Evolutionary conservation across 2,113 vertebrate species (phyloP).

Genomic region (Callionymus lyra): DNA sequence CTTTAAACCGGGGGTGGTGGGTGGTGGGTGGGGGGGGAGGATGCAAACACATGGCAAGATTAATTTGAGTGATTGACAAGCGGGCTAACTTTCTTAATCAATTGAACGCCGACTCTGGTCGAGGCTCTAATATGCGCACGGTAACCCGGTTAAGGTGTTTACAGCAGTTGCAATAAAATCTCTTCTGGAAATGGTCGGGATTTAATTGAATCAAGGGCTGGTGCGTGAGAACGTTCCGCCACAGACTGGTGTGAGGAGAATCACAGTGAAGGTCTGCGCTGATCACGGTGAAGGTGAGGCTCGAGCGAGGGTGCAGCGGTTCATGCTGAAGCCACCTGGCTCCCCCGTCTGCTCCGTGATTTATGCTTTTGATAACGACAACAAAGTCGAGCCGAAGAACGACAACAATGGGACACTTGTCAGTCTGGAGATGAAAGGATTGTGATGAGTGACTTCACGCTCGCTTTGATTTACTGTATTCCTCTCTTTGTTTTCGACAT

Average conservation of each 20-base stretch:
- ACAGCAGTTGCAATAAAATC: slow-evolving; percentile 58
- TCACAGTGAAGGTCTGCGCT: slow-evolving; percentile 38
- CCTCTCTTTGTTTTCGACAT: slow-evolving; percentile 33
- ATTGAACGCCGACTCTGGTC: slow-evolving; percentile 56
- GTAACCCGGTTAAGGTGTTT: slow-evolving; percentile 61
- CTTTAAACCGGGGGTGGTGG: slow-evolving; percentile 29
- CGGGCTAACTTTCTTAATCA: slow-evolving; percentile 47
- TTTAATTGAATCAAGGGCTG: slow-evolving; percentile 56
- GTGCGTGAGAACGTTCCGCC: slow-evolving; percentile 42
- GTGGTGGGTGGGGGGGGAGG: slow-evolving; percentile 19
- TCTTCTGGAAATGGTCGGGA: slow-evolving; percentile 54
- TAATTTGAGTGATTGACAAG: slow-evolving; percentile 56
- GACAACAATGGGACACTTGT: slow-evolving; percentile 65
- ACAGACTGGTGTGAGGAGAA: slow-evolving; percentile 30
- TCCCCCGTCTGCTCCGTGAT: slow-evolving; percentile 52
- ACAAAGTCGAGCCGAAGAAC: slow-evolving; percentile 59
- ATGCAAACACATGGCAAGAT: slow-evolving; percentile 30
- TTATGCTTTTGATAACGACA: slow-evolving; percentile 64
- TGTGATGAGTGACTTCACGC: slow-evolving; percentile 41
- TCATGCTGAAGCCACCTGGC: slow-evolving; percentile 64
- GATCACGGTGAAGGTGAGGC: slow-evolving; percentile 56
- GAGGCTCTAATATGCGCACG: slow-evolving; percentile 48
- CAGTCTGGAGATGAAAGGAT: slow-evolving; percentile 67
- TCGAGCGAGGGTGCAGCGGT: slow-evolving; percentile 49
- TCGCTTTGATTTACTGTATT: slow-evolving; percentile 40